A percentile compares a stretch with the other conserved stretches of the same genome.
Evolutionary conservation across 2,113 vertebrate species (phyloP).

Genomic region (Peromyscus leucopus): DNA sequence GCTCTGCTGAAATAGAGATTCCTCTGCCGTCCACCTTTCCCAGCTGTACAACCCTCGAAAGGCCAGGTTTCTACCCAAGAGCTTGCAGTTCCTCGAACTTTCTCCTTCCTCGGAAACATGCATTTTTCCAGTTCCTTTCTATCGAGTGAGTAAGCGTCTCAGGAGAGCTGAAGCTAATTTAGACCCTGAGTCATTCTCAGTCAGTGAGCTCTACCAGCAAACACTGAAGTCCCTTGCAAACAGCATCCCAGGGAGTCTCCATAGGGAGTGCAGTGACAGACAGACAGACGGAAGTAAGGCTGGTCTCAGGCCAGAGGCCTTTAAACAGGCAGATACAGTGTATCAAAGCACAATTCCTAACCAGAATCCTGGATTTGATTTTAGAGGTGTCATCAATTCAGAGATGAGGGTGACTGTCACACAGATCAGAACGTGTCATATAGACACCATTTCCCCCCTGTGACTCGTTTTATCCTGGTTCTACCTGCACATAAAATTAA

Average conservation of each 20-base stretch:
- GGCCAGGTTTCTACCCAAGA: conserved; percentile 17
- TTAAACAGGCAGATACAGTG: neutral
- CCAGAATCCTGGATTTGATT: neutral
- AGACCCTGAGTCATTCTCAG: neutral
- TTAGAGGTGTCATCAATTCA: neutral
- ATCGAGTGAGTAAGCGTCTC: conserved; percentile 5
- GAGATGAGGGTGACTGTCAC: neutral
- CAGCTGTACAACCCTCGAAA: neutral
- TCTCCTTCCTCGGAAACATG: neutral
- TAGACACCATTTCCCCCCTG: neutral
- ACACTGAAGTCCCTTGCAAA: conserved; percentile 10
- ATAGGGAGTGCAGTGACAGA: neutral
- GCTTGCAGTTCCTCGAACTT: neutral
- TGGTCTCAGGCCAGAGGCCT: neutral
- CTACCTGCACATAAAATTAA: conserved; percentile 42
- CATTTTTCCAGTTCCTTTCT: conserved; percentile 37
- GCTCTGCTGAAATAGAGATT: neutral
- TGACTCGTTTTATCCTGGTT: conserved; percentile 10
- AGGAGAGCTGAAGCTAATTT: neutral
- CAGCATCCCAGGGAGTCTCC: conserved; percentile 15
- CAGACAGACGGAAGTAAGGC: neutral
- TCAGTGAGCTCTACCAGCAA: neutral
- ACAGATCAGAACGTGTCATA: neutral
- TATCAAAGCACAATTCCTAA: conserved; percentile 32
- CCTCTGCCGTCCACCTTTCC: neutral